A percentile compares a stretch with the other conserved stretches of the same genome.
phyloP scores from a whole-genome alignment of 2,113 vertebrate genomes.

The Scortum barcoo region DNA sequence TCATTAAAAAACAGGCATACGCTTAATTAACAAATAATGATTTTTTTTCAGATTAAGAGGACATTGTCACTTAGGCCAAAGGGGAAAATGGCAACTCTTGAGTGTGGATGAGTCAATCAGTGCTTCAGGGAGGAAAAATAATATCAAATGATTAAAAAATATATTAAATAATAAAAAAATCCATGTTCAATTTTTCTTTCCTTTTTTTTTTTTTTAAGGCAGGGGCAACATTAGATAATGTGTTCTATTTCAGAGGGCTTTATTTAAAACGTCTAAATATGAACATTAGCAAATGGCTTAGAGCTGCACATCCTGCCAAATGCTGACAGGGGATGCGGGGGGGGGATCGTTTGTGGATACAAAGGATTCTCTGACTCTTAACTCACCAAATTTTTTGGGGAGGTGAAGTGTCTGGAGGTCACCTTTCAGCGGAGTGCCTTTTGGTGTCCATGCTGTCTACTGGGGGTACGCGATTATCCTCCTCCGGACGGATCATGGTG shows the following conservation, averaged over 20 bases:
- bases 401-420: constrained; percentile 77
- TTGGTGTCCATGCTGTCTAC: constrained; percentile 70
- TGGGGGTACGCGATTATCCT: constrained; percentile 56
- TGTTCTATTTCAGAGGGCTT: constrained; percentile 12
- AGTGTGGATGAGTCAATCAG: constrained; percentile 2
- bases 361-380: constrained; percentile 37
- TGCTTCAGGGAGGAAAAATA: neutral
- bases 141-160: no score
- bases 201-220: neutral
- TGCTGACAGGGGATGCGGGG: neutral
- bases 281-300: constrained; percentile 24
- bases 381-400: constrained; percentile 78
- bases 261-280: constrained; percentile 36
- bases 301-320: constrained; percentile 28
- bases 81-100: neutral
- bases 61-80: neutral
- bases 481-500: constrained; percentile 62
- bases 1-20: constrained; percentile 3
- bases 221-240: neutral
- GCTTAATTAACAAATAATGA: constrained; percentile 13
- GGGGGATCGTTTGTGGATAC: constrained; percentile 44
- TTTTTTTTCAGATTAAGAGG: neutral
- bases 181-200: neutral
- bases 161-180: no score
- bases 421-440: constrained; percentile 76